Conservation (phyloP, 2,113 vertebrate genomes). For the Gopherus evgoodei region DNA sequence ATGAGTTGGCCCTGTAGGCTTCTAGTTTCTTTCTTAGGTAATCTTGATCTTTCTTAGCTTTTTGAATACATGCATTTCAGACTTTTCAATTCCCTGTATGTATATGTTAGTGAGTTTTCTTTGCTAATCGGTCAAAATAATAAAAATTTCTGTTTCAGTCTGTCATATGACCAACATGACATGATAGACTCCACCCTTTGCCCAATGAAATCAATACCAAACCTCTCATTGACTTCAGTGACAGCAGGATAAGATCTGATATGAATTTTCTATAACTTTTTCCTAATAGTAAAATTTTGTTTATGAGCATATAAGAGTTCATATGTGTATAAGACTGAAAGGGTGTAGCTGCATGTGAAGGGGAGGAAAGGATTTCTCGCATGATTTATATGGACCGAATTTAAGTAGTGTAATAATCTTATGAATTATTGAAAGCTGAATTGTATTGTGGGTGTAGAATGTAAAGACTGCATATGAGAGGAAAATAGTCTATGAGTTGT, state of each 20-base stretch:
- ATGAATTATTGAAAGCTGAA: background rate
- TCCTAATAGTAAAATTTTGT: background rate
- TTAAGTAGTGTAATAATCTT: background rate
- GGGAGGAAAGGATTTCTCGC: background rate
- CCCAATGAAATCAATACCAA: background rate
- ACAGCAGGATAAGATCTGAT: background rate
- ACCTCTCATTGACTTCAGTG: background rate
- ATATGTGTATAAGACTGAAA: background rate
- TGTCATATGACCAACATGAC: slow-evolving; percentile 29
- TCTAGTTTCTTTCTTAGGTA: slow-evolving; percentile 42
- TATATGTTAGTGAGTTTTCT: slow-evolving; percentile 37
- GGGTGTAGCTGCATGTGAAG: no score
- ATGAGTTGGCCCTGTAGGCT: slow-evolving; percentile 35
- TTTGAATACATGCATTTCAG: slow-evolving; percentile 25
- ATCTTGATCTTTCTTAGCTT: slow-evolving; percentile 53
- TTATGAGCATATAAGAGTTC: background rate
- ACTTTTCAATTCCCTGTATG: slow-evolving; percentile 36
- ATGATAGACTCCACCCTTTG: background rate
- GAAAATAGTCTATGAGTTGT: background rate
- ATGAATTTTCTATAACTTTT: background rate
- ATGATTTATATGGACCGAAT: background rate
- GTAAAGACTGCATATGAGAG: background rate
- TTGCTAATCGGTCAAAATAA: slow-evolving; percentile 59
- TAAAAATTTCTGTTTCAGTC: slow-evolving; percentile 59
- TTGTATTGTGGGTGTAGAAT: background rate